Percentiles rank a stretch among this genome's conserved stretches.
Evolutionary conservation across 2,888 invertebrate genomes (phyloP).

Genomic region (Synergus itoensis): DNA sequence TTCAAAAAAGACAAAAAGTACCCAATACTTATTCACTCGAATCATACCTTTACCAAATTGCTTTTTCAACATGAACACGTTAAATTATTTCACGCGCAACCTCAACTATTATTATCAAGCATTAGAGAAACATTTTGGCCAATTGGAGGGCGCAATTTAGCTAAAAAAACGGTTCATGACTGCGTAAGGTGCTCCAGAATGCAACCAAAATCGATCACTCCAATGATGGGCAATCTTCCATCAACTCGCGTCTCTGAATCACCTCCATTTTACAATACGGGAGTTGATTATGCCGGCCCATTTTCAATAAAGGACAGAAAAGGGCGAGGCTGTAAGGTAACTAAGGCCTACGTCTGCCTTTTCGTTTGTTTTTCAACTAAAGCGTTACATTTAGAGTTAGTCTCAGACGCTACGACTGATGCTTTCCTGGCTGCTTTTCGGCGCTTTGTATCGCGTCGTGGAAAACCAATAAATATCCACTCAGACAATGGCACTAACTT

Average conservation of each 20-base stretch:
- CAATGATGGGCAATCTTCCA: slow-evolving; percentile 44
- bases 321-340: slow-evolving; percentile 32
- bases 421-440: slow-evolving; percentile 41
- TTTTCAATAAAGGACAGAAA: slow-evolving; percentile 40
- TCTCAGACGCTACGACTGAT: slow-evolving; percentile 36
- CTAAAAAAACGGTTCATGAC: slow-evolving; percentile 37
- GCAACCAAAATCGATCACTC: slow-evolving; percentile 8
- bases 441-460: slow-evolving; percentile 40
- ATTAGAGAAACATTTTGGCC: slow-evolving; percentile 43
- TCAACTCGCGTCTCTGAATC: slow-evolving; percentile 42
- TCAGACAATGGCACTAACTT: slow-evolving; percentile 47
- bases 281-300: slow-evolving; percentile 45
- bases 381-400: slow-evolving; percentile 45
- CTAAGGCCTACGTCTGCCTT: slow-evolving; percentile 42
- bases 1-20: slow-evolving; percentile 43
- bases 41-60: slow-evolving; percentile 41
- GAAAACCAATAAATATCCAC: slow-evolving; percentile 38
- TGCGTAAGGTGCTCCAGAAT: slow-evolving; percentile 42
- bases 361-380: slow-evolving; percentile 43
- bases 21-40: slow-evolving; percentile 33
- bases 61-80: slow-evolving; percentile 43
- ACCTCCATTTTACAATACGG: slow-evolving; percentile 38
- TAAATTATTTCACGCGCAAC: slow-evolving; percentile 43
- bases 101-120: slow-evolving; percentile 29
- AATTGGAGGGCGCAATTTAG: slow-evolving; percentile 40